These are phyloP conservation scores for Conus canariensis DNA, from an alignment of 2,888 invertebrate species.

Conservation along the genomic window DNA sequence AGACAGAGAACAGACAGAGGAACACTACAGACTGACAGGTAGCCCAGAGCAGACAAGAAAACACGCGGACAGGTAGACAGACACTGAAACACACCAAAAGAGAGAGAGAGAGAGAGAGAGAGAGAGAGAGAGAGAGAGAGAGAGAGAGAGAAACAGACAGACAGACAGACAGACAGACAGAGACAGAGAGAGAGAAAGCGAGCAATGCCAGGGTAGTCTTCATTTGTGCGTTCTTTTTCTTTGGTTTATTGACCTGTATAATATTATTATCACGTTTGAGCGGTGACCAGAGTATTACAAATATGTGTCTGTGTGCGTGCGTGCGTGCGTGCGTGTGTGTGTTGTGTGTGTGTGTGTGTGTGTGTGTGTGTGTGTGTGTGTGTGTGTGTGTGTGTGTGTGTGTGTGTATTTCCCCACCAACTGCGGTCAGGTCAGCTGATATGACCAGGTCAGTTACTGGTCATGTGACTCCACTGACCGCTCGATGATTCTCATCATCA, in stretches of 20 bases:
- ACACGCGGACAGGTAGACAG: background rate
- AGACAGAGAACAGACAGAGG: background rate
- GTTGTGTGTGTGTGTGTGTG: background rate
- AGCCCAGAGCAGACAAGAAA: background rate
- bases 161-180: slow-evolving; percentile 11
- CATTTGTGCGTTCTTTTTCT: no score
- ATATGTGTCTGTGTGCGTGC: background rate
- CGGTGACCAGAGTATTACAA: background rate
- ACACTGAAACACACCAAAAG: background rate
- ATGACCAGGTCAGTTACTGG: background rate
- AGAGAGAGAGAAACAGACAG: background rate
- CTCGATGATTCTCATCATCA: no score
- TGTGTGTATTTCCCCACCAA: background rate
- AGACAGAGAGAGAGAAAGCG: background rate
- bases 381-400: background rate
- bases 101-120: background rate
- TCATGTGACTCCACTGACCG: no score
- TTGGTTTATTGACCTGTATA: no score
- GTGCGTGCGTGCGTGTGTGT: background rate
- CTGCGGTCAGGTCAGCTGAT: background rate
- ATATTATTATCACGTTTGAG: no score
- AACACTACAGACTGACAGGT: background rate
- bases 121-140: slow-evolving; percentile 5
- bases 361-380: background rate
- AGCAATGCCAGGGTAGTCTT: no score